phyloP scores from a whole-genome alignment of 2,888 invertebrate species.

The Drosophila robusta region DNA sequence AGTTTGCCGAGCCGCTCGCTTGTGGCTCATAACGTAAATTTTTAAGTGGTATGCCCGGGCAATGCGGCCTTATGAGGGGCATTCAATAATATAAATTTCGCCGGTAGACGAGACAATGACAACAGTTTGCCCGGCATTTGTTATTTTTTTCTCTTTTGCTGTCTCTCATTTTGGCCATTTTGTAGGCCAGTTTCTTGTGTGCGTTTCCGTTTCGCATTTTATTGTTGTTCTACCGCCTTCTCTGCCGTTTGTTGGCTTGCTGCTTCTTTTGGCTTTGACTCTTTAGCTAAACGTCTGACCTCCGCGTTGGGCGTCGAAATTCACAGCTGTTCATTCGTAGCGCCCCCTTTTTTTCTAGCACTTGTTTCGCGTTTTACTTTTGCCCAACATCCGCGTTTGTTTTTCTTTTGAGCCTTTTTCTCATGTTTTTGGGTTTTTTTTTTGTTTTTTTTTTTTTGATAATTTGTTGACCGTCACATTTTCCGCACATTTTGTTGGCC shows the following conservation, averaged over 20 bases:
- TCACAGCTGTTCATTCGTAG: constrained; percentile 59
- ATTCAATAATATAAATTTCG: constrained; percentile 20
- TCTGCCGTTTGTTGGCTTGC: constrained; percentile 10
- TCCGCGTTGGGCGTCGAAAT: constrained; percentile 41
- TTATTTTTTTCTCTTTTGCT: background rate
- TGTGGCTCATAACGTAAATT: constrained; percentile 16
- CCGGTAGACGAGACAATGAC: constrained; percentile 34
- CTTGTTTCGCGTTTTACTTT: constrained; percentile 43
- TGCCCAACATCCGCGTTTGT: constrained; percentile 23
- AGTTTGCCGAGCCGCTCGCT: background rate
- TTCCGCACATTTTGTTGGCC: constrained; percentile 64
- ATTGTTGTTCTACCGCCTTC: constrained; percentile 8
- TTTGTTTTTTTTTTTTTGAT: constrained; percentile 47
- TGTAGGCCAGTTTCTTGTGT: constrained; percentile 43
- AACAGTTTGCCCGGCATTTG: constrained; percentile 24
- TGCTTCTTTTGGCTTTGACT: constrained; percentile 30
- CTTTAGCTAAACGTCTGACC: constrained; percentile 53
- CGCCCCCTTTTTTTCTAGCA: constrained; percentile 16
- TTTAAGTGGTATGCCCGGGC: constrained; percentile 7
- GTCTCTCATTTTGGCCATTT: constrained; percentile 44
- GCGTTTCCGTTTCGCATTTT: constrained; percentile 45
- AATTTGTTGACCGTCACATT: constrained; percentile 78
- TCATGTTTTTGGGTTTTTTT: constrained; percentile 6
- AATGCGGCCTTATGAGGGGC: background rate
- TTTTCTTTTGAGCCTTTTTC: constrained; percentile 10